These are phyloP conservation scores for Ceriagrion tenellum DNA, from an alignment of 2,888 invertebrate genomes.

Conservation along the genomic window DNA sequence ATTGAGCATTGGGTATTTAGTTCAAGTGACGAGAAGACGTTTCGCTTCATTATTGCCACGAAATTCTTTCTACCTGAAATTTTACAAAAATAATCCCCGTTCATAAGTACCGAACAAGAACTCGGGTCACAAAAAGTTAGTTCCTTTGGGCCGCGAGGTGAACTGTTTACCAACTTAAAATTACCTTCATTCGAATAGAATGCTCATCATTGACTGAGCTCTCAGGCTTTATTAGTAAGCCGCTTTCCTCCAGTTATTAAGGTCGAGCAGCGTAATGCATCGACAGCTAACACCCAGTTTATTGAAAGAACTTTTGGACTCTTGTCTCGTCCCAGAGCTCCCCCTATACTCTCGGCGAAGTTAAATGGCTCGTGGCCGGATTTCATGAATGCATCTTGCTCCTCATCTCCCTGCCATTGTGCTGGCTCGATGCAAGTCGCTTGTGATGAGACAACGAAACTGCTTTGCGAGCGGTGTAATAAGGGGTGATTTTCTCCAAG, in stretches of 20 bases:
- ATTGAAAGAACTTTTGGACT: neutral
- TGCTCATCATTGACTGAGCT: neutral
- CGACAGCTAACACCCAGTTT: neutral
- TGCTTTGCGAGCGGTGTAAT: neutral
- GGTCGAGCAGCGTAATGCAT: neutral
- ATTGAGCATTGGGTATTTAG: too few relatives aligned
- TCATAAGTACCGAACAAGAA: too few relatives aligned
- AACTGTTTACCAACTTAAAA: slow-evolving; percentile 1
- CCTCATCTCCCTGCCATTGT: neutral
- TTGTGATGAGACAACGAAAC: neutral
- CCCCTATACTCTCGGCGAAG: neutral
- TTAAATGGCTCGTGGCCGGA: neutral
- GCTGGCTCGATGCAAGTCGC: neutral
- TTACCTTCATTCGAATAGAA: neutral
- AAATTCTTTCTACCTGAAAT: too few relatives aligned
- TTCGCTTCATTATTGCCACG: too few relatives aligned
- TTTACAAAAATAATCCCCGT: too few relatives aligned
- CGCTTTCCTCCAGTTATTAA: neutral
- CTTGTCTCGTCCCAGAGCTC: neutral
- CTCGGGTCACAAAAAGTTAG: too few relatives aligned
- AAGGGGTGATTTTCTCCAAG: neutral
- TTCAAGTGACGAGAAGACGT: too few relatives aligned
- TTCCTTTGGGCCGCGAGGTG: too few relatives aligned
- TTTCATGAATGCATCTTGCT: neutral
- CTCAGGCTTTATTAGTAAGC: neutral